These are phyloP conservation scores for Drosophila subquinaria DNA, from an alignment of 2,888 invertebrate species.

Conservation along the genomic window DNA sequence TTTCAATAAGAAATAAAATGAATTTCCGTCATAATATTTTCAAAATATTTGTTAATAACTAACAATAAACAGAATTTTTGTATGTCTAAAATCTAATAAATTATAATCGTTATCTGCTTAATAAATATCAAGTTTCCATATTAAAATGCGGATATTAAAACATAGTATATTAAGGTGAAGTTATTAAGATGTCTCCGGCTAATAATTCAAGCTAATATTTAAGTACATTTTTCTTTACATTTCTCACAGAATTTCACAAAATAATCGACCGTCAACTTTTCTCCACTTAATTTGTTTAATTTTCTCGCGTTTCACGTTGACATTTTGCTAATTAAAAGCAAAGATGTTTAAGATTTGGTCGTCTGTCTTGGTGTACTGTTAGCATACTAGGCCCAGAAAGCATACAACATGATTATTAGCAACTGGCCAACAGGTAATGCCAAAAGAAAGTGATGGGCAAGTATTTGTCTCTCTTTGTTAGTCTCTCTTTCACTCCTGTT, in stretches of 20 bases:
- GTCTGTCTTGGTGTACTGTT: conserved; percentile 9
- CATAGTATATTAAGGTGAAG: too few species aligned
- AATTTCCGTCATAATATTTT: neutral
- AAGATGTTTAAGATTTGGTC: conserved; percentile 34
- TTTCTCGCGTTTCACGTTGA: conserved; percentile 52
- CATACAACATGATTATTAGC: conserved; percentile 5
- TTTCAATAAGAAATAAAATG: neutral
- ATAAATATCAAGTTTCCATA: too few species aligned
- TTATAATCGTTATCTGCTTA: too few species aligned
- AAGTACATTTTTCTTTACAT: neutral
- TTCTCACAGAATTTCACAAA: conserved; percentile 6
- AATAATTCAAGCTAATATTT: neutral
- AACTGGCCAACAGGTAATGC: conserved; percentile 40
- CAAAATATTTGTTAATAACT: neutral
- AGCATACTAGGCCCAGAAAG: conserved; percentile 29
- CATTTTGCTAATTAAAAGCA: conserved; percentile 69
- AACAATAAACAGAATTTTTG: too few species aligned
- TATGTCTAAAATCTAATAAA: too few species aligned
- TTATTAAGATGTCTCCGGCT: neutral
- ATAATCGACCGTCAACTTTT: conserved; percentile 45
- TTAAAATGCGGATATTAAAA: too few species aligned
- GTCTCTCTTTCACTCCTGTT: conserved; percentile 2
- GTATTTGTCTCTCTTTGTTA: conserved; percentile 15
- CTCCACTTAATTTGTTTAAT: conserved; percentile 63
- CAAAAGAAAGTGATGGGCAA: conserved; percentile 74